A percentile compares a stretch with the other conserved stretches of the same genome.
These are phyloP conservation scores for Myotis daubentonii DNA, from an alignment of 2,797 vertebrate species.

Conservation along the genomic window DNA sequence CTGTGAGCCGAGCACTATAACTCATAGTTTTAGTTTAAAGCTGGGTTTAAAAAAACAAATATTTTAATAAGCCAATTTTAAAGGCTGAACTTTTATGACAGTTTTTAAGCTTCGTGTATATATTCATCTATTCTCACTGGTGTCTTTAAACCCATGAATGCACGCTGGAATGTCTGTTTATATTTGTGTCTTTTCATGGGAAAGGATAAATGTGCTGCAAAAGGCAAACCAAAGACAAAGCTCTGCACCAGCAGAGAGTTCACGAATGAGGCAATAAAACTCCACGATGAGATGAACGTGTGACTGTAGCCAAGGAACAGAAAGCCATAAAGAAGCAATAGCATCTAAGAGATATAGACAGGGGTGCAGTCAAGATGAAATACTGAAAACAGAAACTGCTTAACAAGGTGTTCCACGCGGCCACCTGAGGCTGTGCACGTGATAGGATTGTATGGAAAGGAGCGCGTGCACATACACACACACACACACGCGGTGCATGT, in stretches of 20 bases:
- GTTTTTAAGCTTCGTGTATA: conserved; percentile 79
- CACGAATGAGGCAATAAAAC: conserved; percentile 3
- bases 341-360: not conserved
- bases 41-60: conserved; percentile 75
- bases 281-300: not conserved
- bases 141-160: conserved; percentile 75
- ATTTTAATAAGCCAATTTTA: conserved; percentile 83
- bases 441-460: fast-evolving
- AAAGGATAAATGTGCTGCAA: conserved; percentile 76
- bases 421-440: not conserved
- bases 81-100: conserved; percentile 69
- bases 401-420: not conserved
- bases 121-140: conserved; percentile 74
- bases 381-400: not conserved
- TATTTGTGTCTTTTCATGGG: conserved; percentile 79
- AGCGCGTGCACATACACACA: fast-evolving
- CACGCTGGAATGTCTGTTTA: conserved; percentile 80
- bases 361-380: not conserved
- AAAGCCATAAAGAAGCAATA: not conserved
- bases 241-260: conserved; percentile 45
- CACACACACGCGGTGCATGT: fast-evolving
- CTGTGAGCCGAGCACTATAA: not conserved
- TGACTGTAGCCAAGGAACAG: not conserved
- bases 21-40: conserved; percentile 60
- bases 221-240: conserved; percentile 43